Evolutionary conservation across 2,888 invertebrate species (phyloP).

Genomic region (Agrotis clavis): DNA sequence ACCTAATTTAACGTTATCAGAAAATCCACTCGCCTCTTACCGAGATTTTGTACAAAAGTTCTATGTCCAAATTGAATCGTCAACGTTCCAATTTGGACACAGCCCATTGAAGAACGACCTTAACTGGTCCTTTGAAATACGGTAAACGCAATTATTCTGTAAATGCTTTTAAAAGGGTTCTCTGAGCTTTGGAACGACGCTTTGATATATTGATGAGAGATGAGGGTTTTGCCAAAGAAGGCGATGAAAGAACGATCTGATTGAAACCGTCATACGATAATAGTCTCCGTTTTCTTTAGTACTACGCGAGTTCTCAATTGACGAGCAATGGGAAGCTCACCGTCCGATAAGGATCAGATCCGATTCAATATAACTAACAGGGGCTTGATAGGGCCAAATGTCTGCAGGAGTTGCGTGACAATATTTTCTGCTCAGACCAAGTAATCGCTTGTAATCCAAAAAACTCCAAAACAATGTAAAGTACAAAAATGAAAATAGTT

Average conservation of each 20-base stretch:
- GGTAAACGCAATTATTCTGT: slow-evolving; percentile 25
- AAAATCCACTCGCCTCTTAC: neutral
- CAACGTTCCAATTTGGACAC: neutral
- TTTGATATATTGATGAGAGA: slow-evolving; percentile 2
- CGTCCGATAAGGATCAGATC: too few species aligned
- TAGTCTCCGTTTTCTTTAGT: too few species aligned
- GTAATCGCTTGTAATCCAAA: too few species aligned
- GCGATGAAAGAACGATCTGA: neutral
- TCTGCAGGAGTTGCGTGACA: too few species aligned
- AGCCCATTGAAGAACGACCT: neutral
- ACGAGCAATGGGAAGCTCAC: too few species aligned
- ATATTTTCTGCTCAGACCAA: too few species aligned
- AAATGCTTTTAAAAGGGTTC: slow-evolving; percentile 10
- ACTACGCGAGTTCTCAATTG: too few species aligned
- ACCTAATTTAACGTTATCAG: neutral
- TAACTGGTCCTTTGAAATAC: slow-evolving; percentile 10
- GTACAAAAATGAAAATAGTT: too few species aligned
- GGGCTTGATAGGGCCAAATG: too few species aligned
- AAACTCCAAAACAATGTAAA: too few species aligned
- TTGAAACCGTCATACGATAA: neutral
- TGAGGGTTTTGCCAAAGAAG: neutral
- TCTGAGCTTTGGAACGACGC: neutral
- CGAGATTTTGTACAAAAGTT: neutral
- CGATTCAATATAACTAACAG: too few species aligned
- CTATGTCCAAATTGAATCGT: neutral